These are phyloP conservation scores for Gymnopithys bicolor DNA, from an alignment of 2,797 vertebrate species.

Conservation along the genomic window DNA sequence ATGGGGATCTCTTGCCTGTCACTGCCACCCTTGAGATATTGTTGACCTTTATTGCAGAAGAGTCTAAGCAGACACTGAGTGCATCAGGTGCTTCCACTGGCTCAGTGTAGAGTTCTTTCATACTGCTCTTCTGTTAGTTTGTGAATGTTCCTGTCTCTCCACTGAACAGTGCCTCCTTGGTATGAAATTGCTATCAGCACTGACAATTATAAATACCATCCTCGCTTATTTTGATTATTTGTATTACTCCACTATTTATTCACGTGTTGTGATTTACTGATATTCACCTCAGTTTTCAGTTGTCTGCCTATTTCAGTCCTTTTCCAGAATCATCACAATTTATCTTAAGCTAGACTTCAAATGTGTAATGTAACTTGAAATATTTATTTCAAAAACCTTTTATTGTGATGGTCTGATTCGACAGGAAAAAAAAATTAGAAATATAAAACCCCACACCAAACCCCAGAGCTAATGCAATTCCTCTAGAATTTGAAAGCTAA, in stretches of 20 bases:
- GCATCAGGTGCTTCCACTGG: not conserved
- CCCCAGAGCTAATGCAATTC: not conserved
- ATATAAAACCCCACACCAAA: not conserved
- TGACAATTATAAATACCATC: not conserved
- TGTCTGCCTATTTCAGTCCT: not conserved
- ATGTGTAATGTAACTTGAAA: not conserved
- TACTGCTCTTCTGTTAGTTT: slow-evolving; percentile 9
- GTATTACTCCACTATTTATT: slow-evolving; percentile 8
- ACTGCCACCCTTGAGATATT: not conserved
- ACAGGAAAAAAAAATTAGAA: not conserved
- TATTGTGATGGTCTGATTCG: not conserved
- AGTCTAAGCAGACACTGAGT: not conserved
- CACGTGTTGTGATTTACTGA: not conserved
- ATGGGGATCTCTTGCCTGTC: not conserved
- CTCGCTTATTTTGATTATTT: not conserved
- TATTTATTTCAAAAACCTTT: not conserved
- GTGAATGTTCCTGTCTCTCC: not conserved
- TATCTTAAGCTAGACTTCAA: not conserved
- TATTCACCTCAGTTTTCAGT: not conserved
- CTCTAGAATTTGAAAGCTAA: not conserved
- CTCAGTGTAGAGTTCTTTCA: not conserved
- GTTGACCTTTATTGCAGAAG: not conserved
- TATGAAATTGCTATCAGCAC: not conserved
- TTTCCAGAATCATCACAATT: not conserved
- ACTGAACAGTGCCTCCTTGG: not conserved